Base-by-base conservation (phyloP, 53 echinoderm and acorn worm species). In the Echinometra lucunter region DNA sequence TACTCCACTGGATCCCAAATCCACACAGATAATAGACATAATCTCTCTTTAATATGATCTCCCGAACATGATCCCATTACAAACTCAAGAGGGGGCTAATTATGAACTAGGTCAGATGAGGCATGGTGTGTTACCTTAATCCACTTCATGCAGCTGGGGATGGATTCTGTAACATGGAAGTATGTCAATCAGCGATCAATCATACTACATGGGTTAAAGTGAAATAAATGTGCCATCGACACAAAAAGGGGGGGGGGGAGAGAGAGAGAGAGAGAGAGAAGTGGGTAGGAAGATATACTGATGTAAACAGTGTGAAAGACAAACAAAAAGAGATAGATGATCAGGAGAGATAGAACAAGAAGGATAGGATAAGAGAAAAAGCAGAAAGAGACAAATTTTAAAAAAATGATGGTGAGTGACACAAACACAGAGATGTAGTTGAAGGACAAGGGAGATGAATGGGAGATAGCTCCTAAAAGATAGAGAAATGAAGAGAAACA, bases 41-140 rank as follows among this genome's bases (percentile, higher is more conserved):
- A 85, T 85, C 85, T 28, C 85, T 47, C 47, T 85, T 85, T 49
- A 45, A 85, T 85, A 49, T 47, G 85, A 85, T 85, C 45, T n/a
- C 63, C 37, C 35, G 63, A 60, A 58, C 89, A 89, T 89, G 89
- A 89, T 89, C 89, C 57, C 89, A 60, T 89, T 89, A 58, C 89
- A 57, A 89, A 89, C 89, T 58, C 89, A 60, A 89, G 89, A 89
- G 89, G 89, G 89, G 60, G 89, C 89, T 89, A 89, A 89, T 89
- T 60, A 89, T 89, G 37, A 85, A 85, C 27, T 85, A 85, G 85
- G 85, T 85, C 85, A 85, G 85, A 49, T n/a, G 53, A 6, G 23
- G 49, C 53, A 49, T 23, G 85, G 49, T 85, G 49, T 85, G 85
- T 47, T 85, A 85, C 85, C 85, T 85, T 85, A 85, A 85, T n/a